Base-by-base conservation (phyloP, 2,113 vertebrate genomes). In the Leptosomus discolor region DNA sequence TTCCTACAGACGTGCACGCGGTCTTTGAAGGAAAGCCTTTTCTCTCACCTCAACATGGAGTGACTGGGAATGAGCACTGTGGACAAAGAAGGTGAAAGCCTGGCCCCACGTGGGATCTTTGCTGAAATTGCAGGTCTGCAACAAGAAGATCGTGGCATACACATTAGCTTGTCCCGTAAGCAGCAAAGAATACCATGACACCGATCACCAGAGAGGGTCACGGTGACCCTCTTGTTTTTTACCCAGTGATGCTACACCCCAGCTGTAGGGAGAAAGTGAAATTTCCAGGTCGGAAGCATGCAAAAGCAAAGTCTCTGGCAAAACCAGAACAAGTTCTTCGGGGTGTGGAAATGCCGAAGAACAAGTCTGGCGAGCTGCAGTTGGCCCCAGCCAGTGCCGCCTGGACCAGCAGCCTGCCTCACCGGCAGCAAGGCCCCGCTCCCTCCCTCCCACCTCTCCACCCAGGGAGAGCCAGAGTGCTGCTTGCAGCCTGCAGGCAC, bases 51-150 rank as follows among this genome's bases (percentile, higher is more conserved):
- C 98, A 61, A 99, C 19, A 4, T 80, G 96, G 29, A 99, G 99
- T 36, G 98, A 98, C 96, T 99, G 98, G 8, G 97, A 97, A 54
- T 98, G 96, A 83, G 99, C 93, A 26, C 77, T 98, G 61, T 98
- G 97, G 41, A 99, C 98, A 63, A 99, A 99, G 98, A 99, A 99
- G 50, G 99, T 99, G 97, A 99, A 99, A 51, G 98, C 98, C 88
- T 99, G 98, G 96, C 99, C 99, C 99, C 99, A 99, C 2, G 95
- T 98, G 0, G 99, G 99, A 98, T 99, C 99, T 97, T 98, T 99
- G 80, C 97, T 98, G 73, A 98, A 97, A 87, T 96, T 99, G 51
- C 97, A 98, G 30, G 98, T 98, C 99, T 99, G 97, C 45, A 93
- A 80, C 80, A 67, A 80, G 70, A 95, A 64, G 58, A 65, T 74